These are phyloP conservation scores for Drosophila ananassae DNA, from an alignment of 1,140 invertebrate species.

Conservation along the genomic window DNA sequence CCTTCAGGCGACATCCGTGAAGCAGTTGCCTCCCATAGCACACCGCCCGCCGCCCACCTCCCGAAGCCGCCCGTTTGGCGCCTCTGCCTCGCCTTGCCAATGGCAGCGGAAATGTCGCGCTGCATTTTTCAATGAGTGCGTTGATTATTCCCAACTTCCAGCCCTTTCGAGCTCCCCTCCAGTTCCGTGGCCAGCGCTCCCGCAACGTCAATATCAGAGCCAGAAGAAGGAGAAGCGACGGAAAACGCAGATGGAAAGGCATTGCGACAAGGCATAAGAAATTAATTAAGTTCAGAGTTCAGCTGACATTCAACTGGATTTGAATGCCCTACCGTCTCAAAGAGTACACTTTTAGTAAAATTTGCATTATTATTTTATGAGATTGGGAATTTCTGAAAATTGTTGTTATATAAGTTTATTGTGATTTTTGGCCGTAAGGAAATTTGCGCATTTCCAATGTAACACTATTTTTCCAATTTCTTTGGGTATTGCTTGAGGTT, in stretches of 20 bases:
- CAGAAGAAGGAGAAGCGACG: slow-evolving; percentile 14
- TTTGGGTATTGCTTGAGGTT: slow-evolving; percentile 4
- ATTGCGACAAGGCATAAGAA: slow-evolving; percentile 47
- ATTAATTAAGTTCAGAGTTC: slow-evolving; percentile 62
- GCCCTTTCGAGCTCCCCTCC: slow-evolving; percentile 4
- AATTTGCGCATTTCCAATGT: background rate
- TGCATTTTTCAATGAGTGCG: slow-evolving; percentile 76
- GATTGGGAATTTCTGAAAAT: too few relatives aligned
- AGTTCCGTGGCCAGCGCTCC: slow-evolving; percentile 10
- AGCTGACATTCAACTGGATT: slow-evolving; percentile 1
- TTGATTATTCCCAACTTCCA: slow-evolving; percentile 63
- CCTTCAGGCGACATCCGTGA: slow-evolving; percentile 38
- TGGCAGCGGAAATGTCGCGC: slow-evolving; percentile 69
- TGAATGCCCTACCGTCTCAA: background rate
- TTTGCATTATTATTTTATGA: background rate
- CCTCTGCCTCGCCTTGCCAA: slow-evolving; percentile 24
- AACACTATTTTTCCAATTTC: background rate
- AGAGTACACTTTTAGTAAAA: background rate
- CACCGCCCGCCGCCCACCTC: background rate
- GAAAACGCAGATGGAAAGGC: slow-evolving; percentile 13
- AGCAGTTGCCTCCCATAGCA: slow-evolving; percentile 5
- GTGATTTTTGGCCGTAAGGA: too few relatives aligned
- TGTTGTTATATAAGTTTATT: too few relatives aligned
- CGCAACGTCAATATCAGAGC: slow-evolving; percentile 34
- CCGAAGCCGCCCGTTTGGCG: slow-evolving; percentile 7